Base-by-base conservation (phyloP, 2,113 vertebrate genomes). In the Ammodytes marinus region DNA sequence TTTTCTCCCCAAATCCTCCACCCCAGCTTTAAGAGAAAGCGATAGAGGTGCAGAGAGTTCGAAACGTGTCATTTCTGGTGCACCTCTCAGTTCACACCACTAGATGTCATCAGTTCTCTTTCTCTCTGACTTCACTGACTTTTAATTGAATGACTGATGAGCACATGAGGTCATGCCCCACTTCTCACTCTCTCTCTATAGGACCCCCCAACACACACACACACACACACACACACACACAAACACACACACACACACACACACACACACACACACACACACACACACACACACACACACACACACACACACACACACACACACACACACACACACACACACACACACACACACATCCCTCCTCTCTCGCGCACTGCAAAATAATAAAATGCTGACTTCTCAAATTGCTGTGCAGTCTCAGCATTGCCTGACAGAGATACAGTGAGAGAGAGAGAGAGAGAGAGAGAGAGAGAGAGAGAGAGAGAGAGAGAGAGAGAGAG, bases 351-450 rank as follows among this genome's bases (percentile, higher is more conserved):
- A 27, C 27, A 27, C 27, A 27, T 27, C 46, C 15, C 2, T 13
- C 5, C 49, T 1, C 45, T 4, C 13, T 13, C 52, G 35, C 40
- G 17, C 68, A 43, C 80, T 73, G 81, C 89, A 86, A 87, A 93
- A 89, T 89, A 91, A 87, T 91, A 86, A 93, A 91, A 87, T 88
- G 93, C 90, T 93, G 89, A 95, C 86, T 77, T 92, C 80, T 92
- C 88, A 86, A 86, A 89, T 82, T 88, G 83, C 80, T 8, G 55
- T 50, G 71, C 4, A 71, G 82, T 80, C 86, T 92, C 86, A 90
- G 90, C 92, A 91, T 6, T 83, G 86, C 72, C 69, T 83, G 89
- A 86, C 79, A 70, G 40, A 19, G 63, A 5, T 0, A 4, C 10
- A 43, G 63, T 1, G 49, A 46, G 71, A 40, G 64, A 47, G 65